Evolutionary conservation across 2,113 vertebrate species (phyloP).

Genomic region (Peucedramus taeniatus): DNA sequence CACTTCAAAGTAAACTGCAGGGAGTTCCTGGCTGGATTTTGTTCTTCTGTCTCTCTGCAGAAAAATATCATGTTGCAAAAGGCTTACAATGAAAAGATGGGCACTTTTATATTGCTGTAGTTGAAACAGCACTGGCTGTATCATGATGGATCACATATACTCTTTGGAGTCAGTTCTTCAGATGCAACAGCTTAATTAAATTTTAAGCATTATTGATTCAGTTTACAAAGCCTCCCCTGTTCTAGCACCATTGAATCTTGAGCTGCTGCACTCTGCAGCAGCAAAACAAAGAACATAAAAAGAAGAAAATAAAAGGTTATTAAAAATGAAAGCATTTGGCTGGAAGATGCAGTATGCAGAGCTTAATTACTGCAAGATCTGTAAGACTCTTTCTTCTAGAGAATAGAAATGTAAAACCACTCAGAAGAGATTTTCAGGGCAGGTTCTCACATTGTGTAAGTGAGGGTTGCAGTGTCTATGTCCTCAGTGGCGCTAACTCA

Average conservation of each 20-base stretch:
- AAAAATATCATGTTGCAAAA: conserved; percentile 18
- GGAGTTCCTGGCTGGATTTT: neutral
- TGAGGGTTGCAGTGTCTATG: neutral
- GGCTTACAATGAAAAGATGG: neutral
- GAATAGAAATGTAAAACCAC: neutral
- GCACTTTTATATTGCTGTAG: neutral
- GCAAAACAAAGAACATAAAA: neutral
- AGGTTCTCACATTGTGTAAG: neutral
- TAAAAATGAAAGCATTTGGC: neutral
- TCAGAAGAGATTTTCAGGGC: neutral
- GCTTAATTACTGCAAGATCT: neutral
- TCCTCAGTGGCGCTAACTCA: neutral
- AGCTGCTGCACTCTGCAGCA: neutral
- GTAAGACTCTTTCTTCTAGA: neutral
- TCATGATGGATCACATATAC: conserved; percentile 5
- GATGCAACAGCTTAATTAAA: conserved; percentile 42
- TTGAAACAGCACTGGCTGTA: neutral
- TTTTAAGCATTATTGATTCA: conserved; percentile 53
- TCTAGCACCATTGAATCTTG: neutral
- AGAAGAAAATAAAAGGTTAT: neutral
- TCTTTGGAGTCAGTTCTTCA: conserved; percentile 17
- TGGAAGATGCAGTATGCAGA: neutral
- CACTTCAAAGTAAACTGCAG: neutral
- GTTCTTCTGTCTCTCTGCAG: neutral
- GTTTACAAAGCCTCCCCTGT: neutral